These are phyloP conservation scores for Eupelmus urozonus DNA, from an alignment of 2,888 invertebrate species.

Conservation along the genomic window DNA sequence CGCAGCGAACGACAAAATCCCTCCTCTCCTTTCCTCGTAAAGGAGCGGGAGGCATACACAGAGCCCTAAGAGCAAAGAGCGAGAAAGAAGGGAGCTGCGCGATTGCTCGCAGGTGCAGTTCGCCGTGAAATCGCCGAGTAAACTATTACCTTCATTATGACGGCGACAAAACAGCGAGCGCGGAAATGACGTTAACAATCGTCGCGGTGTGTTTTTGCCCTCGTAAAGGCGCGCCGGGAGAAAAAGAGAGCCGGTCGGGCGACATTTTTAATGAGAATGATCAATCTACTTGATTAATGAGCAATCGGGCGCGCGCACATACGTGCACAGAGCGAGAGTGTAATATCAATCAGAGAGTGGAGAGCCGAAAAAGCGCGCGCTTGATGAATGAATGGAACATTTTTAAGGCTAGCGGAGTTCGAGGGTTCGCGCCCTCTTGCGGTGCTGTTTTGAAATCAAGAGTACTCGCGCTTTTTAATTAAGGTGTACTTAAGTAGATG, in stretches of 20 bases:
- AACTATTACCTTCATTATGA: slow-evolving; percentile 56
- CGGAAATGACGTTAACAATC: slow-evolving; percentile 43
- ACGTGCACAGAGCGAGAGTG: background rate
- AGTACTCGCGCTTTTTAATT: slow-evolving; percentile 9
- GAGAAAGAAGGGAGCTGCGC: background rate
- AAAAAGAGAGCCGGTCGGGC: background rate
- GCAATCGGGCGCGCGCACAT: slow-evolving; percentile 15
- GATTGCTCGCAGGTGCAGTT: slow-evolving; percentile 46
- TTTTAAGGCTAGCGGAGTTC: background rate
- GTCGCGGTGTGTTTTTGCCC: slow-evolving; percentile 6
- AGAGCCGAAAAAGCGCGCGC: background rate
- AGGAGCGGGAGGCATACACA: background rate
- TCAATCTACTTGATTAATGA: slow-evolving; percentile 48
- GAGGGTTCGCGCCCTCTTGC: background rate
- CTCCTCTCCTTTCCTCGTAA: background rate
- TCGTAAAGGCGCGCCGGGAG: background rate
- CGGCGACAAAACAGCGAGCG: slow-evolving; percentile 19
- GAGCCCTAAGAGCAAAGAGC: no score
- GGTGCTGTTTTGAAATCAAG: background rate
- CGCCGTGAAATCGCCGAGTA: slow-evolving; percentile 45
- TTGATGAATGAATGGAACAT: background rate
- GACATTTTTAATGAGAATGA: slow-evolving; percentile 42
- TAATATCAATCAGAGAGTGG: slow-evolving; percentile 18
- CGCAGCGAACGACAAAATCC: slow-evolving; percentile 4
- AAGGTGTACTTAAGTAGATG: background rate